A percentile compares a stretch with the other conserved stretches of the same genome.
Conservation (phyloP, 64 coral and sea anemone species). For the Montipora efflorescens region DNA sequence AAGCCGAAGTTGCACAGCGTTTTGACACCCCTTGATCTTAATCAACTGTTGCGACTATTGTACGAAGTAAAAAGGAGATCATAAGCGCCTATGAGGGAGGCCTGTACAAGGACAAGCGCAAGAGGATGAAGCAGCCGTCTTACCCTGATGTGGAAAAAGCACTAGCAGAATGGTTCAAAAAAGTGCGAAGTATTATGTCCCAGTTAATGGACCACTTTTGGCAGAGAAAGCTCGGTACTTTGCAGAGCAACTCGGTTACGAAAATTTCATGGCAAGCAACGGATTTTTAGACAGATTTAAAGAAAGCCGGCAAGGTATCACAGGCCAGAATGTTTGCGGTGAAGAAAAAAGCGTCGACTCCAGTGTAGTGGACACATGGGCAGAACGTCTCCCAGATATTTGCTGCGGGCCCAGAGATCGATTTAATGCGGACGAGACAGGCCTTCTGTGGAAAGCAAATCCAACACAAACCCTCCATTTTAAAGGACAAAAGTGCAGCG, state of each 20-base stretch:
- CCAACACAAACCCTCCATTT: constrained; percentile 68
- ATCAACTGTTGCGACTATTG: constrained; percentile 48
- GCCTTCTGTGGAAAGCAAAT: constrained; percentile 70
- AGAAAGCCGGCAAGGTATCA: constrained; percentile 73
- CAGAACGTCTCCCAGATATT: constrained; percentile 73
- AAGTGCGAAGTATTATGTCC: constrained; percentile 24
- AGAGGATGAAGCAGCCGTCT: constrained; percentile 65
- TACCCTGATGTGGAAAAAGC: constrained; percentile 68
- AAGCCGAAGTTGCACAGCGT: background rate
- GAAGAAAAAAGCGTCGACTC: constrained; percentile 73
- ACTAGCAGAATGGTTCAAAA: constrained; percentile 64
- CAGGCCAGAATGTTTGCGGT: constrained; percentile 52
- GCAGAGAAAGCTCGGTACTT: constrained; percentile 62
- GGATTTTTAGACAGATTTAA: constrained; percentile 65
- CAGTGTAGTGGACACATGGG: constrained; percentile 41
- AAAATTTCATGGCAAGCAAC: constrained; percentile 62
- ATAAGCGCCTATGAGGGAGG: constrained; percentile 49
- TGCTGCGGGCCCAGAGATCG: constrained; percentile 44
- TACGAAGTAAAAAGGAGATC: constrained; percentile 22
- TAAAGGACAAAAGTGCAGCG: constrained; percentile 72
- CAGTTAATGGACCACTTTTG: constrained; percentile 70
- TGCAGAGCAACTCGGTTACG: constrained; percentile 45
- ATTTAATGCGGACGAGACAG: constrained; percentile 64
- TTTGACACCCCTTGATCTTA: constrained; percentile 63
- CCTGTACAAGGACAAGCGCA: constrained; percentile 47